These are phyloP conservation scores for Tetanocera ferruginea DNA, from an alignment of 2,888 invertebrate genomes.

Conservation along the genomic window DNA sequence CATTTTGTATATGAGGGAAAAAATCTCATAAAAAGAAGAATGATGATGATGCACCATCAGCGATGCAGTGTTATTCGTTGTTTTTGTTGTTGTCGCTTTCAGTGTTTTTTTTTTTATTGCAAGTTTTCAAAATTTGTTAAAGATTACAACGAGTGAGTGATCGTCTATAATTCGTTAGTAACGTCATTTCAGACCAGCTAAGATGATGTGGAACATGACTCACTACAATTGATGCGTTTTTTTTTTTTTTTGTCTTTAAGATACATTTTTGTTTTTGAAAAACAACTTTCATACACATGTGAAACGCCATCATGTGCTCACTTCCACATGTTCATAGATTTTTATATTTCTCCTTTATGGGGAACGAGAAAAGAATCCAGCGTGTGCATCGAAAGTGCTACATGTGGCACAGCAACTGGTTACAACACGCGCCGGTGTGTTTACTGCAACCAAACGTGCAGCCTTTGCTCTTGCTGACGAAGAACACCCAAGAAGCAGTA, in stretches of 20 bases:
- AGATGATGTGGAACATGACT: no score
- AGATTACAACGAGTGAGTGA: constrained; percentile 13
- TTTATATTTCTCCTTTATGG: not conserved
- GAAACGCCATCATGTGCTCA: not conserved
- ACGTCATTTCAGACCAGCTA: not conserved
- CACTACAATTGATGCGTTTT: no score
- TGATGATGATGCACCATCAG: not conserved
- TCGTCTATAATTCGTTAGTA: not conserved
- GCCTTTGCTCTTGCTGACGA: no score
- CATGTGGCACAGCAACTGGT: not conserved
- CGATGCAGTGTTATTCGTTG: no score
- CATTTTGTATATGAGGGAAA: not conserved
- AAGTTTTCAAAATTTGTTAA: not conserved
- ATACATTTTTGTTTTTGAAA: not conserved
- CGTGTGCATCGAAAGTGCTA: not conserved
- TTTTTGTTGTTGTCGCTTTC: not conserved
- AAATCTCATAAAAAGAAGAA: constrained; percentile 5
- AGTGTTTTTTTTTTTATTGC: not conserved
- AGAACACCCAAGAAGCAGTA: no score
- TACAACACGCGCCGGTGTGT: not conserved
- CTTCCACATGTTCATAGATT: no score
- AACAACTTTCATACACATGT: not conserved
- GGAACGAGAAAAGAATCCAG: not conserved
- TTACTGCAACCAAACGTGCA: no score
- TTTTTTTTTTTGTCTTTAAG: not conserved